Base-by-base conservation (phyloP, 2,888 invertebrate genomes). In the Stenichneumon culpator region DNA sequence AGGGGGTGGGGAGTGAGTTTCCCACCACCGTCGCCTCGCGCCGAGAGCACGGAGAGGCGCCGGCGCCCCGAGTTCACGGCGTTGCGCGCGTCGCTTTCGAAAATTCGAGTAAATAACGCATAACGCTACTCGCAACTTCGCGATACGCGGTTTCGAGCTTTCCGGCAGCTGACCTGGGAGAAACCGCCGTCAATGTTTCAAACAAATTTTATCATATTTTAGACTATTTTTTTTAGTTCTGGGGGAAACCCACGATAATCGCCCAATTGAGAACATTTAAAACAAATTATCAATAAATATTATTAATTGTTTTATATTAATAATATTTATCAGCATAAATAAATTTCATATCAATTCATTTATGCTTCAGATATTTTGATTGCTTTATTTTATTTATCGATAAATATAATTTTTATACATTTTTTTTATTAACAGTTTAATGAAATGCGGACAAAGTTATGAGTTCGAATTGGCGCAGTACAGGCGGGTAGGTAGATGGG, bases 21-120 rank as follows among this genome's bases (percentile, higher is more conserved):
- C 74, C 74, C 63, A 74, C 74, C 63, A 74, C 47, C 63, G 47
- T 32, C 63, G 50, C 14, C 19, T 16, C 63, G 22, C 52, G 19
- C 25, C 36, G 32, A 50, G 32, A 25, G 28, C 36, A 16, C 14
- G 44, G n/a, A 32, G 65, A 65, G 74, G 74, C 88, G 86, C 84
- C 89, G 86, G 83, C 87, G 87, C 87, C 83, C 80, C 81, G 79
- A 87, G 86, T 74, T 78, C 86, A 79, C 86, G 85, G 80, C 14
- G 87, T 79, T 90, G 92, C 90, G 91, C 90, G 89, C 89, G 91
- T 87, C 88, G 87, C 89, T 86, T 91, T 92, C 90, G 90, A 91
- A 91, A 91, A 89, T 89, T 89, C 84, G 90, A 88, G 90, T 89
- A 89, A 16, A 63, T 28, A 32, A 32, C n/a, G 65, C 65, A 32